Percentiles rank a stretch among this genome's conserved stretches.
These are phyloP conservation scores for Hemaris fuciformis DNA, from an alignment of 2,888 invertebrate genomes.

Conservation along the genomic window DNA sequence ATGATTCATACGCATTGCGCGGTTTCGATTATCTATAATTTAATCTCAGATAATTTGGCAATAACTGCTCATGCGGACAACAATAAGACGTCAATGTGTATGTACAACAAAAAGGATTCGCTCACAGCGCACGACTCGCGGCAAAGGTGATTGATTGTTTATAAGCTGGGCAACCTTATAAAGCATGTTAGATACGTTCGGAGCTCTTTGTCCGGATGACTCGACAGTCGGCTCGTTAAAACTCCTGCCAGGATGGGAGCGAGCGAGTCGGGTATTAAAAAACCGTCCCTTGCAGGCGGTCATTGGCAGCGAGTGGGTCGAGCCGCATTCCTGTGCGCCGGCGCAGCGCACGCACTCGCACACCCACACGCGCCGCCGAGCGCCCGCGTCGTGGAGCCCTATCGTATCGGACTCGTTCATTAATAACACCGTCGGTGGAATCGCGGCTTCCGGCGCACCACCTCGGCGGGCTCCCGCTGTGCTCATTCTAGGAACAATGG, in stretches of 20 bases:
- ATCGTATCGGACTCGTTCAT: constrained; percentile 60
- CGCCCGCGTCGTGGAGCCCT: constrained; percentile 20
- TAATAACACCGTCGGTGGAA: constrained; percentile 69
- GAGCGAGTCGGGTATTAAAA: constrained; percentile 67
- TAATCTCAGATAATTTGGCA: neutral
- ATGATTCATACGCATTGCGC: neutral
- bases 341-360: constrained; percentile 69
- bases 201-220: constrained; percentile 50
- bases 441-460: constrained; percentile 69
- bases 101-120: neutral
- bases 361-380: constrained; percentile 37
- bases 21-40: neutral
- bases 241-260: constrained; percentile 64
- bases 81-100: neutral
- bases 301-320: constrained; percentile 78
- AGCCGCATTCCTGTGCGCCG: constrained; percentile 77
- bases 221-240: constrained; percentile 51
- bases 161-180: neutral
- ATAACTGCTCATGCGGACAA: neutral
- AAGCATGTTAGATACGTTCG: constrained; percentile 28
- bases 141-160: neutral
- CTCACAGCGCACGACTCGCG: neutral
- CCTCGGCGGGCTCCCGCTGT: constrained; percentile 36
- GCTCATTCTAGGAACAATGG: constrained; percentile 67
- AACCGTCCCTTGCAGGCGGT: constrained; percentile 75